These are phyloP conservation scores for Loripinus fragilis DNA, from an alignment of 2,888 invertebrate species.

Conservation along the genomic window DNA sequence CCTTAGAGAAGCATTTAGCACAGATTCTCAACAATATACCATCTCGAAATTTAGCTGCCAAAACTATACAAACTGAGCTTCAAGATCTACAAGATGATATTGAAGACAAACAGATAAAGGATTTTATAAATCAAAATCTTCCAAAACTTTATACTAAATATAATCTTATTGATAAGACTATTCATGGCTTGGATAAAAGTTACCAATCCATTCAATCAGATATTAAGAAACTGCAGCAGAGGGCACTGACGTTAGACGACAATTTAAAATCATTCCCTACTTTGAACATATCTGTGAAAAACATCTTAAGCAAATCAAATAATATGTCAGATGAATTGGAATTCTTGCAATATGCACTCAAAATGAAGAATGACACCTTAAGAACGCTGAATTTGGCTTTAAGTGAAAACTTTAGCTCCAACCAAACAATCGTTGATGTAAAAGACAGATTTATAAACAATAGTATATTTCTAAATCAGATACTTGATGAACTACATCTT, in stretches of 20 bases:
- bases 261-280: background rate
- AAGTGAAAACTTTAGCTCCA: background rate
- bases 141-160: conserved; percentile 4
- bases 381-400: background rate
- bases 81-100: background rate
- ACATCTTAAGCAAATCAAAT: background rate
- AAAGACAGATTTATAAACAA: background rate
- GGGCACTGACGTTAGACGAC: background rate
- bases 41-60: too few species aligned
- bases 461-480: background rate
- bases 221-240: background rate
- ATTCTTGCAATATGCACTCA: background rate
- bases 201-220: background rate
- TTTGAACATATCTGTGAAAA: background rate
- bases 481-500: background rate
- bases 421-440: background rate
- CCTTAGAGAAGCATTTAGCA: too few species aligned
- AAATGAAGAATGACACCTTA: background rate
- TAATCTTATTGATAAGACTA: background rate
- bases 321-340: background rate
- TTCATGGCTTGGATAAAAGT: background rate
- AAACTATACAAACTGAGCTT: background rate
- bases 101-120: conserved; percentile 1
- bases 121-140: conserved; percentile 14
- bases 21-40: too few species aligned